phyloP scores from a whole-genome alignment of 2,888 invertebrate species.

The Scaptomyza caliginosa region DNA sequence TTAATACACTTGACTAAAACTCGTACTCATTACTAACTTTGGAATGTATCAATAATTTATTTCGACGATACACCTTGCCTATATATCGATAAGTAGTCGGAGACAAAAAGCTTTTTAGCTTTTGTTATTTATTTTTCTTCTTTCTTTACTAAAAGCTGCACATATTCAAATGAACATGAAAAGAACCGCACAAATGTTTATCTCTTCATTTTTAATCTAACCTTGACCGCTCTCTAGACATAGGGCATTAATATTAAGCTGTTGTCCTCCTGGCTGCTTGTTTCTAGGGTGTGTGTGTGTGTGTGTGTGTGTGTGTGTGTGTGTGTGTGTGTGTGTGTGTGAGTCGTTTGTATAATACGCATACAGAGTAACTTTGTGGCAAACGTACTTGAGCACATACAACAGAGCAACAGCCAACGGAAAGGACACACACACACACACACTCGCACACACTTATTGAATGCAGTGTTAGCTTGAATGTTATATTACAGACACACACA shows the following conservation, averaged over 20 bases:
- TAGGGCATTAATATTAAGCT: slow-evolving; percentile 53
- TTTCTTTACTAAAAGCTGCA: neutral
- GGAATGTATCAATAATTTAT: neutral
- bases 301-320: slow-evolving; percentile 13
- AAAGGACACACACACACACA: slow-evolving; percentile 9
- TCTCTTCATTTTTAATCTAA: slow-evolving; percentile 31
- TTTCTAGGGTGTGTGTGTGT: slow-evolving; percentile 12
- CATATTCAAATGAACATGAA: slow-evolving; percentile 15
- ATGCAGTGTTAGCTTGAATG: slow-evolving; percentile 75
- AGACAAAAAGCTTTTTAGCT: neutral
- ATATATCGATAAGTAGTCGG: neutral
- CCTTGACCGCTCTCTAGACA: slow-evolving; percentile 37
- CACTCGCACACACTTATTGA: slow-evolving; percentile 41
- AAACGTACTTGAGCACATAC: slow-evolving; percentile 61
- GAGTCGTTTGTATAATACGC: slow-evolving; percentile 10
- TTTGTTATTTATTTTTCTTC: neutral
- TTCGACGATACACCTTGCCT: too few relatives aligned
- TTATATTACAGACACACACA: slow-evolving; percentile 45
- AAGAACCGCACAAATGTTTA: slow-evolving; percentile 20
- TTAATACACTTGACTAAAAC: too few relatives aligned
- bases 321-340: slow-evolving; percentile 13
- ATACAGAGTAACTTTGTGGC: slow-evolving; percentile 44
- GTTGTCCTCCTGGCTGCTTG: slow-evolving; percentile 43
- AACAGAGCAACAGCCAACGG: slow-evolving; percentile 10
- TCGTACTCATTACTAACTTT: too few relatives aligned